Evolutionary conservation across 2,113 vertebrate species (phyloP), one percentile per base, ranked within the genome.

Genomic region (Protobothrops flavoviridis): DNA sequence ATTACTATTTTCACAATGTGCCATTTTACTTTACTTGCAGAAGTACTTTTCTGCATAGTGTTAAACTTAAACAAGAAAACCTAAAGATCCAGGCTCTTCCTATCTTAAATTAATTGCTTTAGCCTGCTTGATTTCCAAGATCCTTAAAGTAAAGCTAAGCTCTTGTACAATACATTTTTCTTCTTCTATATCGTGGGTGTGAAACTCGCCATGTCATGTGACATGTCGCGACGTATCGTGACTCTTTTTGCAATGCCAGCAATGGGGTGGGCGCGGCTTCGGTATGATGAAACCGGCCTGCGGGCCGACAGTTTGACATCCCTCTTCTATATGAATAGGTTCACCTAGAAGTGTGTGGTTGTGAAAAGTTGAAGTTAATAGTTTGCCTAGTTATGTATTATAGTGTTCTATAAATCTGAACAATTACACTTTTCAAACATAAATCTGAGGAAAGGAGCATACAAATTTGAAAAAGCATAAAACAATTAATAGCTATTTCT

Each of bases 361-460:
- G 92, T 95, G 93, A 96, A 96, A 95, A 92, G 90, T 92, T 95
- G 92, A 96, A 97, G 96, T 96, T 94, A 97, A 95, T 95, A 95
- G 93, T 92, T 64, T 93, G 81, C 96, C 95, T 96, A 96, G 96
- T 97, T 97, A 94, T n/a, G 61, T 15, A 69, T 93, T 95, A 96
- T 74, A 95, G 95, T 97, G 94, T 96, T 96, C 55, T 95, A 85
- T 97, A 86, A 92, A 95, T 95, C 94, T 95, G 91, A 96, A 94
- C 89, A 95, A 55, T 89, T 93, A 91, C 91, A 95, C 94, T 87
- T 74, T 96, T 96, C 94, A 96, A 94, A 39, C 33, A 81, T 17
- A 81, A 39, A 95, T 64, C 92, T 94, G 91, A 88, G 95, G 90
- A 89, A 96, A 94, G 61, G 91, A 93, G 23, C 92, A 96, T 88